Conservation (phyloP, 2,888 invertebrate genomes). For the Ophonus ardosiacus region DNA sequence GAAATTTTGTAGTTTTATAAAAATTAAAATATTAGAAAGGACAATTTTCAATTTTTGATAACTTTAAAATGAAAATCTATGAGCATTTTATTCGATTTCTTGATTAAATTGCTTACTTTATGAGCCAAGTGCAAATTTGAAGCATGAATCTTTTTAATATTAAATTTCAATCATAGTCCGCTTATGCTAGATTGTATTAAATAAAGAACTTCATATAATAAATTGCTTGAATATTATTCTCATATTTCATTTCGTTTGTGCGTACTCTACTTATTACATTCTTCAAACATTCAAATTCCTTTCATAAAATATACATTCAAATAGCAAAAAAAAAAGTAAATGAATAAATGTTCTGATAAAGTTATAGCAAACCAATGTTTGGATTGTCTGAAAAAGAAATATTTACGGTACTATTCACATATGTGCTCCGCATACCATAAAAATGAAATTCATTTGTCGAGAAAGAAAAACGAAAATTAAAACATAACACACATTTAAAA, state of each 20-base stretch:
- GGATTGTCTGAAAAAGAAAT: too few relatives aligned
- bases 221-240: neutral
- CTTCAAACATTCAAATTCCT: neutral
- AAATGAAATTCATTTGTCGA: too few relatives aligned
- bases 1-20: too few relatives aligned
- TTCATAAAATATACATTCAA: neutral
- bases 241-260: neutral
- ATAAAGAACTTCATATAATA: neutral
- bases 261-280: neutral
- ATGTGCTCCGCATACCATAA: too few relatives aligned
- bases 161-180: slow-evolving; percentile 19
- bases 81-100: neutral
- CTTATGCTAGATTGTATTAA: neutral
- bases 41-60: neutral
- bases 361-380: too few relatives aligned
- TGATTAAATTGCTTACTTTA: neutral
- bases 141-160: slow-evolving; percentile 21
- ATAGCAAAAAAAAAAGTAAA: too few relatives aligned
- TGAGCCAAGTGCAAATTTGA: neutral
- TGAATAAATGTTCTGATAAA: too few relatives aligned
- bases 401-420: too few relatives aligned
- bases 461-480: too few relatives aligned
- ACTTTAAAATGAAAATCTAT: neutral
- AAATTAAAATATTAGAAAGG: too few relatives aligned
- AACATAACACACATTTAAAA: too few relatives aligned